Evolutionary conservation across 1,140 invertebrate species (phyloP).

Genomic region (Hetaerina americana): DNA sequence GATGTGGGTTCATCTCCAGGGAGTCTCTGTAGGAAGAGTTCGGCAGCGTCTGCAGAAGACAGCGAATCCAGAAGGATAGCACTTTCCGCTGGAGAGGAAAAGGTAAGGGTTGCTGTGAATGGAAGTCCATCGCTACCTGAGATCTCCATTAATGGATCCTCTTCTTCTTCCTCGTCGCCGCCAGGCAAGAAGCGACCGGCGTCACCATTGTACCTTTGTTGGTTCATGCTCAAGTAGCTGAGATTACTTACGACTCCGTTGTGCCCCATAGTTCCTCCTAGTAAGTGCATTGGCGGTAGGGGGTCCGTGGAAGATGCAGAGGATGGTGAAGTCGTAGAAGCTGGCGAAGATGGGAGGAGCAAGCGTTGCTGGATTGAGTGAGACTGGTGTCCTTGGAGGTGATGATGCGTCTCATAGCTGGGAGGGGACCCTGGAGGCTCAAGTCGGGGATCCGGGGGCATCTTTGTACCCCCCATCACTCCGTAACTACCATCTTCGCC

Average conservation of each 20-base stretch:
- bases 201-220: neutral
- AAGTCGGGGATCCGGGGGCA: neutral
- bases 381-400: neutral
- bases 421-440: neutral
- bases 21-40: conserved; percentile 54
- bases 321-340: conserved; percentile 16
- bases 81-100: conserved; percentile 60
- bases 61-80: conserved; percentile 50
- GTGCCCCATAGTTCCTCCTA: neutral
- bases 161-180: neutral
- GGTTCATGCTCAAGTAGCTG: neutral
- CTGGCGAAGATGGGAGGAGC: neutral
- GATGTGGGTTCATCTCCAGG: conserved; percentile 34
- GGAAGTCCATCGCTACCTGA: conserved; percentile 49
- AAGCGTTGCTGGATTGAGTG: neutral
- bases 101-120: conserved; percentile 65
- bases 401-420: neutral
- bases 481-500: neutral
- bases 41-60: conserved; percentile 46
- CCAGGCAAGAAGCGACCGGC: neutral
- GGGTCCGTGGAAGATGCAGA: conserved; percentile 46
- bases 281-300: conserved; percentile 20
- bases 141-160: neutral
- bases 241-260: neutral
- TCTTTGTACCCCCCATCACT: neutral